Evolutionary conservation across 2,888 invertebrate genomes (phyloP).

Genomic region (Apoda limacodes): DNA sequence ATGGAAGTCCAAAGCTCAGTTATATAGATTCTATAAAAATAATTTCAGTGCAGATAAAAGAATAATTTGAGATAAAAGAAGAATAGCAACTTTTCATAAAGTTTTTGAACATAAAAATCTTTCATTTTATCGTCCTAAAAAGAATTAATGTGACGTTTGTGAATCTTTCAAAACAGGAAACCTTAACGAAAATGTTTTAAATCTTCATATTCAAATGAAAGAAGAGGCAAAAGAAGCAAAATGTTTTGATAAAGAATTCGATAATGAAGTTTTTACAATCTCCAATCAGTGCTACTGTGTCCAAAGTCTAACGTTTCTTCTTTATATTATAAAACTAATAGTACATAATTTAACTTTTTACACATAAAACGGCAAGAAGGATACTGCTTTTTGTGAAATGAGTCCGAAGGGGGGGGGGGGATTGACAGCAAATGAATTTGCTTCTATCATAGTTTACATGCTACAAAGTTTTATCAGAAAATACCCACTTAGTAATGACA

Average conservation of each 20-base stretch:
- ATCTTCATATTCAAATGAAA: conserved; percentile 13
- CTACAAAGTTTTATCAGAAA: conserved; percentile 6
- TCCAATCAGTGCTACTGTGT: conserved; percentile 10
- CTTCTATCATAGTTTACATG: conserved; percentile 16
- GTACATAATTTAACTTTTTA: conserved; percentile 15
- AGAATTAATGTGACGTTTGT: conserved; percentile 8
- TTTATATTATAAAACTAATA: conserved; percentile 14
- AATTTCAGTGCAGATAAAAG: conserved; percentile 4
- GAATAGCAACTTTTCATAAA: conserved; percentile 5
- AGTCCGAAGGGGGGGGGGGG: conserved; percentile 15
- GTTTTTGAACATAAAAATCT: conserved; percentile 3
- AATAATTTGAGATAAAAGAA: conserved; percentile 2
- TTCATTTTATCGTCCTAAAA: conserved; percentile 12
- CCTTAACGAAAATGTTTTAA: conserved; percentile 1
- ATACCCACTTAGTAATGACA: conserved; percentile 4
- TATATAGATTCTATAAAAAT: conserved; percentile 7
- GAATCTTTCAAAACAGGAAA: conserved; percentile 3
- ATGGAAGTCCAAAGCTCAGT: conserved; percentile 1
- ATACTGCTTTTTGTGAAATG: conserved; percentile 16
- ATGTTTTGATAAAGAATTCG: conserved; percentile 13
- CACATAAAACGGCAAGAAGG: conserved; percentile 15
- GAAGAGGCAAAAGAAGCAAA: conserved; percentile 16
- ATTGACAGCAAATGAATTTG: conserved; percentile 13
- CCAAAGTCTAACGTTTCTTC: conserved; percentile 16
- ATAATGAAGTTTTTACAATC: conserved; percentile 15